Conservation (phyloP, 2,888 invertebrate genomes). For the Syritta pipiens region DNA sequence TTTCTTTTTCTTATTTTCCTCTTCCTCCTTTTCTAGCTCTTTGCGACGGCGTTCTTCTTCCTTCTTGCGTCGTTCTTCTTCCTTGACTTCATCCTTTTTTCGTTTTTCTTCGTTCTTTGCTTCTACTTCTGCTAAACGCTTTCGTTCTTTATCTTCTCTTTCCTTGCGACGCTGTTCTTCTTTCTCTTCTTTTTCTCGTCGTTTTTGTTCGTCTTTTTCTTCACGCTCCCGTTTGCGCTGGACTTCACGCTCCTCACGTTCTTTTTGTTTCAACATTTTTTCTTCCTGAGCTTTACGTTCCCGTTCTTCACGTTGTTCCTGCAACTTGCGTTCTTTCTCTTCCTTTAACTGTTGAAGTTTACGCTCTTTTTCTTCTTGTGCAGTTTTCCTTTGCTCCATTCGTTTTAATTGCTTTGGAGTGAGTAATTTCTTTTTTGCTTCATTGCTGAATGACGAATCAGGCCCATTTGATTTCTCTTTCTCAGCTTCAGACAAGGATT, state of each 20-base stretch:
- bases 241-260: constrained; percentile 71
- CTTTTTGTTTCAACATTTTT: constrained; percentile 67
- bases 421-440: constrained; percentile 53
- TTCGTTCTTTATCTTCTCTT: constrained; percentile 78
- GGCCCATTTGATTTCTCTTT: constrained; percentile 7
- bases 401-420: constrained; percentile 75
- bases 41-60: constrained; percentile 81
- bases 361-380: constrained; percentile 77
- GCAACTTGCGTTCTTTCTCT: constrained; percentile 80
- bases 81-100: constrained; percentile 73
- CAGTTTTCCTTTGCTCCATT: constrained; percentile 73
- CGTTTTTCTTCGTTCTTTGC: constrained; percentile 74
- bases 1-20: constrained; percentile 88
- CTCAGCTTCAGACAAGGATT: constrained; percentile 11
- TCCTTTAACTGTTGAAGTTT: constrained; percentile 80
- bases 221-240: constrained; percentile 75
- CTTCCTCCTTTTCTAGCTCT: constrained; percentile 84
- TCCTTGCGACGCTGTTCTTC: constrained; percentile 79
- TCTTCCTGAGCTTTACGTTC: constrained; percentile 77
- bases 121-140: constrained; percentile 76
- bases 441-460: constrained; percentile 22
- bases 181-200: constrained; percentile 77
- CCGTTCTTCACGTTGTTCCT: constrained; percentile 79
- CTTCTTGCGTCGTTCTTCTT: constrained; percentile 77
- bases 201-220: constrained; percentile 73